phyloP scores from a whole-genome alignment of 2,797 vertebrate species.

The Malacoraja senta region DNA sequence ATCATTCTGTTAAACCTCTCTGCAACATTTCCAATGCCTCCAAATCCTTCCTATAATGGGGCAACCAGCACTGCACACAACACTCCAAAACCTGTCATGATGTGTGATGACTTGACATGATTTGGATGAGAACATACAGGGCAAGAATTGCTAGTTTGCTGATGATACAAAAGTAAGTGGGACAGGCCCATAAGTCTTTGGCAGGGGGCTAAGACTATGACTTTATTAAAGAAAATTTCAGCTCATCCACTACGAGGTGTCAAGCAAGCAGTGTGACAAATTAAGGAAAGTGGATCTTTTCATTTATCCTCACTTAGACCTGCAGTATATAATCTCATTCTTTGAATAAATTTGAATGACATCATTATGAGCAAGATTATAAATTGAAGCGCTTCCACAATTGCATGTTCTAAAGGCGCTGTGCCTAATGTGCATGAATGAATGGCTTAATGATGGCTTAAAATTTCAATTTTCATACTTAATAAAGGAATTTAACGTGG shows the following conservation, averaged over 20 bases:
- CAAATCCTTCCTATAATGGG: too few relatives aligned
- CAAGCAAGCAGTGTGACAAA: background rate
- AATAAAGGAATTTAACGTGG: background rate
- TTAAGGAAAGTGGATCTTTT: background rate
- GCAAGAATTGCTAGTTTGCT: too few relatives aligned
- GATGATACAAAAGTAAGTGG: too few relatives aligned
- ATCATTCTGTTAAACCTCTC: too few relatives aligned
- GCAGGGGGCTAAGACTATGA: background rate
- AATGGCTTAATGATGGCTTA: constrained; percentile 18
- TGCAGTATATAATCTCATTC: background rate
- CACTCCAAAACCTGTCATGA: too few relatives aligned
- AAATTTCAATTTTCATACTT: constrained; percentile 18
- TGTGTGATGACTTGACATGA: too few relatives aligned
- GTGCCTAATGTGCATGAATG: background rate
- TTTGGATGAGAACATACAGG: too few relatives aligned
- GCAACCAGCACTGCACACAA: too few relatives aligned
- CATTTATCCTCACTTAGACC: background rate
- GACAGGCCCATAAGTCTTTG: background rate
- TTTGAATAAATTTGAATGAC: background rate
- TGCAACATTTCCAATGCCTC: too few relatives aligned
- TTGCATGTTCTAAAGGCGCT: background rate
- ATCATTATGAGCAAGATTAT: background rate
- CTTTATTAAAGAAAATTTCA: too few relatives aligned
- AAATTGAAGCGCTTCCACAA: background rate
- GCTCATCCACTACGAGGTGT: too few relatives aligned